Percentiles rank a stretch among this genome's conserved stretches.
Evolutionary conservation across 2,888 invertebrate species (phyloP).

Genomic region (Lochmaea capreae): DNA sequence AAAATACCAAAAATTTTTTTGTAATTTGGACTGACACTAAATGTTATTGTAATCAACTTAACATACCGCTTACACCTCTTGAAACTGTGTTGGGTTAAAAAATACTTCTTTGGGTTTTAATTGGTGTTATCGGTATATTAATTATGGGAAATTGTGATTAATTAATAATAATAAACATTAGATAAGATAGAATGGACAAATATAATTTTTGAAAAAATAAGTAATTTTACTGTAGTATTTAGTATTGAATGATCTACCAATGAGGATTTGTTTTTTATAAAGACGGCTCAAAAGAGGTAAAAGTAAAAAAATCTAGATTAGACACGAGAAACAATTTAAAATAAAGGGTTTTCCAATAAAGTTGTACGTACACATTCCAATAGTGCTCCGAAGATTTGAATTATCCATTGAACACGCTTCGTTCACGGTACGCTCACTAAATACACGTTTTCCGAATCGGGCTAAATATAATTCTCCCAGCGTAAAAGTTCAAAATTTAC

Average conservation of each 20-base stretch:
- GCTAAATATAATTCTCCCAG: too few relatives aligned
- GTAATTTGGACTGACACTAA: background rate
- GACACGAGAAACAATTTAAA: too few relatives aligned
- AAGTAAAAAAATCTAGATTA: too few relatives aligned
- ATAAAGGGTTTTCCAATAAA: too few relatives aligned
- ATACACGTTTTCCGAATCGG: too few relatives aligned
- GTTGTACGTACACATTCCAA: too few relatives aligned
- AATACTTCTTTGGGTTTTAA: background rate
- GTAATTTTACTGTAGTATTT: background rate
- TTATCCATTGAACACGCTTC: too few relatives aligned
- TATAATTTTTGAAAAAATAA: background rate
- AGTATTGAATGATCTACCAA: background rate
- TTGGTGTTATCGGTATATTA: background rate
- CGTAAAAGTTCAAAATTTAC: too few relatives aligned
- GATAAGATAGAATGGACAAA: background rate
- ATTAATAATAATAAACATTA: background rate
- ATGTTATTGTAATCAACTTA: background rate
- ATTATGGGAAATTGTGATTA: background rate
- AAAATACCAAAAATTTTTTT: background rate
- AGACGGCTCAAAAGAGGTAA: too few relatives aligned
- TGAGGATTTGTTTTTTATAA: background rate
- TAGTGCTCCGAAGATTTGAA: too few relatives aligned
- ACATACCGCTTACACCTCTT: background rate
- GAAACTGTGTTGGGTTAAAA: background rate
- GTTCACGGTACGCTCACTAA: too few relatives aligned